phyloP scores from a whole-genome alignment of 2,888 invertebrate genomes.

The Oscheius sp. region DNA sequence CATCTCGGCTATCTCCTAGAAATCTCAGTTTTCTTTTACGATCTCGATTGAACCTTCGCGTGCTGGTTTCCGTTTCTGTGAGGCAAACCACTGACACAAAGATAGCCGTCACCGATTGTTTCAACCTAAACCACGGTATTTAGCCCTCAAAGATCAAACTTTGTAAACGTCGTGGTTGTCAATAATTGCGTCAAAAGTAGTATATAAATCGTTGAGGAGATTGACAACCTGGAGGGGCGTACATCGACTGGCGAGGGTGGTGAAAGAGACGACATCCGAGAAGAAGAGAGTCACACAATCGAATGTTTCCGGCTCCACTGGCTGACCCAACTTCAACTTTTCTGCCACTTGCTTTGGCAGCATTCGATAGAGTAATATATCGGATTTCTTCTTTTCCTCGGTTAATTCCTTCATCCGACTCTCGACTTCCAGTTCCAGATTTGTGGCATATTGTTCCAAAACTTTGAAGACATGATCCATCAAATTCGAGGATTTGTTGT shows the following conservation, averaged over 20 bases:
- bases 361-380: slow-evolving; percentile 60
- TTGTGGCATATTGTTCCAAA: slow-evolving; percentile 55
- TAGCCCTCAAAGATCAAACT: slow-evolving; percentile 33
- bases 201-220: slow-evolving; percentile 66
- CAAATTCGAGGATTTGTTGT: slow-evolving; percentile 51
- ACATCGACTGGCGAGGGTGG: slow-evolving; percentile 60
- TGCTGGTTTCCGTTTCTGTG: slow-evolving; percentile 64
- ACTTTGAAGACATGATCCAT: slow-evolving; percentile 64
- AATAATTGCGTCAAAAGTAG: slow-evolving; percentile 63
- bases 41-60: slow-evolving; percentile 27
- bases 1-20: slow-evolving; percentile 57
- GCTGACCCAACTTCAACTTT: slow-evolving; percentile 60
- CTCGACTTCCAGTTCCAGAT: slow-evolving; percentile 53
- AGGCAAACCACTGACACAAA: slow-evolving; percentile 62
- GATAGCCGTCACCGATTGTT: slow-evolving; percentile 65
- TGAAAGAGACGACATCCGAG: slow-evolving; percentile 64
- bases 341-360: slow-evolving; percentile 64
- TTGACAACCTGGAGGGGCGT: slow-evolving; percentile 66
- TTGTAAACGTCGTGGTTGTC: slow-evolving; percentile 65
- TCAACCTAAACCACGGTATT: slow-evolving; percentile 44
- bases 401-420: slow-evolving; percentile 59
- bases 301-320: slow-evolving; percentile 60
- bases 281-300: slow-evolving; percentile 63
- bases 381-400: slow-evolving; percentile 64
- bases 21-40: not conserved